Percentiles rank a stretch among this genome's conserved stretches.
Evolutionary conservation across 1,140 invertebrate species (phyloP).

Genomic region (Monochamus saltuarius): DNA sequence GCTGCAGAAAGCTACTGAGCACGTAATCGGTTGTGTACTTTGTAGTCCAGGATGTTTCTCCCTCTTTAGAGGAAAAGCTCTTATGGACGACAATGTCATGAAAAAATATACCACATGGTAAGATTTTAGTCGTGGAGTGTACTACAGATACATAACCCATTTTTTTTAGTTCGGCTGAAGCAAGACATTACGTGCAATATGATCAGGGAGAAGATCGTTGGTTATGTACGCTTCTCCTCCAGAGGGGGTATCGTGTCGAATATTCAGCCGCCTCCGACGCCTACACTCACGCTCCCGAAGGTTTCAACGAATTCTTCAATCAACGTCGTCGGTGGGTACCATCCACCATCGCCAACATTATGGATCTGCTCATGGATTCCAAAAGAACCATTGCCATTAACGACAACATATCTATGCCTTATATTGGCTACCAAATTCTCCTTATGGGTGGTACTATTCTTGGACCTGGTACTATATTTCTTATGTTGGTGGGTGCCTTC

Average conservation of each 20-base stretch:
- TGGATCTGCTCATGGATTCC: conserved; percentile 89
- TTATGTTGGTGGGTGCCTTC: conserved; percentile 96
- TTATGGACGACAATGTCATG: conserved; percentile 99
- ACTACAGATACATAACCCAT: neutral
- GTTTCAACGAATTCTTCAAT: conserved; percentile 96
- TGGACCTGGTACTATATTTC: conserved; percentile 90
- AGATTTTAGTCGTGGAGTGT: neutral
- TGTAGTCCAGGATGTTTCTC: conserved; percentile 99
- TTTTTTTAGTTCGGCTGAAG: conserved; percentile 74
- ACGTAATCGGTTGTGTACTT: conserved; percentile 97
- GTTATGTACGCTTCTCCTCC: conserved; percentile 92
- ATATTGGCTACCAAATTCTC: conserved; percentile 91
- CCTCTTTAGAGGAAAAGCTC: conserved; percentile 91
- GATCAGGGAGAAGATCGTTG: conserved; percentile 97
- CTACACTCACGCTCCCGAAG: conserved; percentile 95
- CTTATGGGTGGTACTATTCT: conserved; percentile 89
- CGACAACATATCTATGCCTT: conserved; percentile 94
- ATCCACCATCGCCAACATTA: conserved; percentile 96
- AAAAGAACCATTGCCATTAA: conserved; percentile 94
- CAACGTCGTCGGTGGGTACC: conserved; percentile 93
- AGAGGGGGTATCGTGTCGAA: conserved; percentile 96
- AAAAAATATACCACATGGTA: conserved; percentile 85
- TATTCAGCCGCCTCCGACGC: conserved; percentile 98
- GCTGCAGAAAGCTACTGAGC: conserved; percentile 99
- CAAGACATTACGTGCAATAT: conserved; percentile 96